These are phyloP conservation scores for Lerista edwardsae DNA, from an alignment of 2,797 vertebrate species.

Conservation along the genomic window DNA sequence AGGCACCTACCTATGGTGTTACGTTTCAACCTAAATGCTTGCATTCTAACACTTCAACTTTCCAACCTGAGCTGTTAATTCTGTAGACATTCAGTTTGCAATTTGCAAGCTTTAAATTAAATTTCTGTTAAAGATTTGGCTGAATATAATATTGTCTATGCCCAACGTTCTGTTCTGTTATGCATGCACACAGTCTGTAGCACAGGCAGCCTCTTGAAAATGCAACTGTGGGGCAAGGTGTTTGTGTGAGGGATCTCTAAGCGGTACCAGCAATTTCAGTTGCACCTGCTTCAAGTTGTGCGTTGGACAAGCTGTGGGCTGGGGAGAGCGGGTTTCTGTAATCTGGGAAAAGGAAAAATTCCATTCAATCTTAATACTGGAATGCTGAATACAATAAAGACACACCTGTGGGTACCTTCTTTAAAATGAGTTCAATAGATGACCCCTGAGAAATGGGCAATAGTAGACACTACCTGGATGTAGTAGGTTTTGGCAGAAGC, in stretches of 20 bases:
- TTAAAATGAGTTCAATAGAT: neutral
- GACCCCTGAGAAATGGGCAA: neutral
- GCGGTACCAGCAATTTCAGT: neutral
- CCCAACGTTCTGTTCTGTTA: neutral
- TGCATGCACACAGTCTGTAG: neutral
- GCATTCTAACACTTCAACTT: neutral
- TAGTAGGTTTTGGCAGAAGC: neutral
- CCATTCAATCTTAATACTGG: no score
- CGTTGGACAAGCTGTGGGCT: neutral
- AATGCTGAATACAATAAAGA: neutral
- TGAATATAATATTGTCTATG: neutral
- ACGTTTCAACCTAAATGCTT: neutral
- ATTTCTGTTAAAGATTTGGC: neutral
- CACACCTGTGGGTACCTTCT: neutral
- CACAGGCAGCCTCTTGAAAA: neutral
- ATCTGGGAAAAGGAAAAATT: neutral
- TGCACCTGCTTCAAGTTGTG: neutral
- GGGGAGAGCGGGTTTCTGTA: neutral
- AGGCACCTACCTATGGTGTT: no score
- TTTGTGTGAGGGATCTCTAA: neutral
- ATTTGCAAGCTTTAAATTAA: neutral
- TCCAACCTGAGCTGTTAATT: neutral
- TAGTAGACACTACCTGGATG: neutral
- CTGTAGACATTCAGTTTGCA: neutral
- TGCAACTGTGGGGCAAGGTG: neutral